Conservation (phyloP, 2,797 vertebrate genomes). For the Fistularia commersonii region DNA sequence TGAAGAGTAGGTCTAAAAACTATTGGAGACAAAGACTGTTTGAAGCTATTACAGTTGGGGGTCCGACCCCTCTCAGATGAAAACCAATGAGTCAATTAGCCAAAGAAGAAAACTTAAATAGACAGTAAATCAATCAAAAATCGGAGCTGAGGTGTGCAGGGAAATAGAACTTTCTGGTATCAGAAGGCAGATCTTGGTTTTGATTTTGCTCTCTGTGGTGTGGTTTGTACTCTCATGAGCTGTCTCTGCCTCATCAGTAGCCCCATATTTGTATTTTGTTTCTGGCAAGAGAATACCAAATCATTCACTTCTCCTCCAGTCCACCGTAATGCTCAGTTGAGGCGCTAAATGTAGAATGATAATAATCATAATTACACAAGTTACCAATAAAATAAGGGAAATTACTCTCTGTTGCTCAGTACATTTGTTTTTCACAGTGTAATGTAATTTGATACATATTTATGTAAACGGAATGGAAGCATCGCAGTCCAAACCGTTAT, state of each 20-base stretch:
- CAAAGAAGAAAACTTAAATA: conserved; percentile 23
- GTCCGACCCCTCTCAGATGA: conserved; percentile 12
- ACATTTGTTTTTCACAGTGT: conserved; percentile 34
- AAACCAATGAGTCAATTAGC: conserved; percentile 29
- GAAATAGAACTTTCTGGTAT: conserved; percentile 38
- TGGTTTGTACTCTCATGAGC: conserved; percentile 58
- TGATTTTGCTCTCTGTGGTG: conserved; percentile 60
- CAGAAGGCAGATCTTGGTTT: conserved; percentile 50
- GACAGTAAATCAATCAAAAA: conserved; percentile 52
- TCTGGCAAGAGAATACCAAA: conserved; percentile 47
- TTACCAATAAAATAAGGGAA: conserved; percentile 43
- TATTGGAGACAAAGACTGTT: background rate
- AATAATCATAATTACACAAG: conserved; percentile 57
- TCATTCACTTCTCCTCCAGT: conserved; percentile 38
- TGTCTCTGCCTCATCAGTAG: conserved; percentile 46
- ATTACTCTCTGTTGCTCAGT: conserved; percentile 39
- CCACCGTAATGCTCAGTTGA: conserved; percentile 45
- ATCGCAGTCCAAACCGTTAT: conserved; percentile 43
- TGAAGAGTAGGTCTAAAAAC: too few species aligned
- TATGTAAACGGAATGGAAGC: conserved; percentile 41
- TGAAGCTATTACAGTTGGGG: conserved; percentile 15
- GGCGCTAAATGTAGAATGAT: conserved; percentile 49
- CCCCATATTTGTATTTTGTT: conserved; percentile 61
- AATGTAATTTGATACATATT: conserved; percentile 48
- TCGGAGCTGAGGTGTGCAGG: conserved; percentile 14